phyloP scores from a whole-genome alignment of 2,113 vertebrate genomes.

The Colistium nudipinnis region DNA sequence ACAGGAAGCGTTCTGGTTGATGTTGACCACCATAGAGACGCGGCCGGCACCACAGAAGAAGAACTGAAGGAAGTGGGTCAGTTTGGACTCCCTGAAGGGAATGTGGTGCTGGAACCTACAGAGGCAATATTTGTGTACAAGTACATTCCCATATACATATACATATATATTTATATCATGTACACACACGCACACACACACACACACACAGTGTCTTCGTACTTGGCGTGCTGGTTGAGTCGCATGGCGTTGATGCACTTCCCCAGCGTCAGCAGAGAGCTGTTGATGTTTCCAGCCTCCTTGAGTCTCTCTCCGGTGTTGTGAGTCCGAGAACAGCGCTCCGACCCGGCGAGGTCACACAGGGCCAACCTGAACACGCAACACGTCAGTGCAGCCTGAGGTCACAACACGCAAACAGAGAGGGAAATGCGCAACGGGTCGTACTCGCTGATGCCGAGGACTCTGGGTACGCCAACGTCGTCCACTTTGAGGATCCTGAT shows the following conservation, averaged over 20 bases:
- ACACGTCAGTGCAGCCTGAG: not conserved
- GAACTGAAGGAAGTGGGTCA: conserved; percentile 96
- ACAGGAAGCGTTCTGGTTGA: conserved; percentile 86
- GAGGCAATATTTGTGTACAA: not conserved
- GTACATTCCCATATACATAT: not conserved
- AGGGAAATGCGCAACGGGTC: conserved; percentile 26
- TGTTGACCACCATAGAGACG: conserved; percentile 94
- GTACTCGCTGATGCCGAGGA: conserved; percentile 93
- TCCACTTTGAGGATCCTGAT: conserved; percentile 88
- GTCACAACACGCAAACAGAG: not conserved
- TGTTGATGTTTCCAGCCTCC: conserved; percentile 96
- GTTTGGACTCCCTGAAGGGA: conserved; percentile 95
- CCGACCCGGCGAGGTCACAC: conserved; percentile 96
- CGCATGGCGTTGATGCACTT: conserved; percentile 93
- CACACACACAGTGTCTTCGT: conserved; percentile 41
- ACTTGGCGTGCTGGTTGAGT: conserved; percentile 91
- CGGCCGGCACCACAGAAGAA: conserved; percentile 94
- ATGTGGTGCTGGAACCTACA: conserved; percentile 89
- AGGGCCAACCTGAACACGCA: conserved; percentile 82
- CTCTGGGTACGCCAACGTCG: conserved; percentile 80
- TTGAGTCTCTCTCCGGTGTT: conserved; percentile 94
- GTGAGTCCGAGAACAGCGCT: conserved; percentile 90
- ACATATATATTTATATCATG: too few species aligned
- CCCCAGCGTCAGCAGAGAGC: conserved; percentile 89
- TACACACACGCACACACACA: not conserved